Conservation (phyloP, 2,888 invertebrate species). For the Perizoma affinitatum region DNA sequence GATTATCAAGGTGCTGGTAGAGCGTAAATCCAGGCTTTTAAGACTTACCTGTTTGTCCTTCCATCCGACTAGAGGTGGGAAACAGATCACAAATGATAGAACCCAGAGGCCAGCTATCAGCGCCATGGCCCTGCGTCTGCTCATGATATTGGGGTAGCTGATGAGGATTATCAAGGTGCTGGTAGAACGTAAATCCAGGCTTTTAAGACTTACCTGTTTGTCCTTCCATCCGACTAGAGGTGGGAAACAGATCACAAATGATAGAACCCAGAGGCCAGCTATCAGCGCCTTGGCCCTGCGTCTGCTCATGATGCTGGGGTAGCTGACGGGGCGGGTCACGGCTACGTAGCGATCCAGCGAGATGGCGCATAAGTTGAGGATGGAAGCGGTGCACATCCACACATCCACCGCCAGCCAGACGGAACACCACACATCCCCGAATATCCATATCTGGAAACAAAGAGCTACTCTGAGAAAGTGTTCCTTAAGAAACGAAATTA, state of each 20-base stretch:
- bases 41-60: constrained; percentile 84
- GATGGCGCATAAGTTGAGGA: constrained; percentile 97
- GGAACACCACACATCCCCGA: constrained; percentile 97
- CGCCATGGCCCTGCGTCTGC: constrained; percentile 91
- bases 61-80: constrained; percentile 98
- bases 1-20: too few species aligned
- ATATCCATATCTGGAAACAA: constrained; percentile 93
- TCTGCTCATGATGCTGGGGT: constrained; percentile 95
- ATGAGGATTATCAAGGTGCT: constrained; percentile 55
- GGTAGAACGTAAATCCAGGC: background rate
- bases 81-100: constrained; percentile 97
- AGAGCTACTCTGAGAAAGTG: too few species aligned
- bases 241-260: constrained; percentile 98
- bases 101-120: constrained; percentile 97
- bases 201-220: constrained; percentile 62
- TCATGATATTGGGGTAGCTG: constrained; percentile 96
- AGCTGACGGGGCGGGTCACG: constrained; percentile 97
- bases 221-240: constrained; percentile 97
- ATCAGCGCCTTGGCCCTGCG: constrained; percentile 93
- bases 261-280: constrained; percentile 96
- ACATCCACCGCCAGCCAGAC: constrained; percentile 99
- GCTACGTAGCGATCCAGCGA: constrained; percentile 98
- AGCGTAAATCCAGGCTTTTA: too few species aligned
- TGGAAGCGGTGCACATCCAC: constrained; percentile 99
- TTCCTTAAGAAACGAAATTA: too few species aligned